Percentiles rank a stretch among this genome's conserved stretches.
Conservation (phyloP, 2,113 vertebrate species). For the Sclerurus mexicanus region DNA sequence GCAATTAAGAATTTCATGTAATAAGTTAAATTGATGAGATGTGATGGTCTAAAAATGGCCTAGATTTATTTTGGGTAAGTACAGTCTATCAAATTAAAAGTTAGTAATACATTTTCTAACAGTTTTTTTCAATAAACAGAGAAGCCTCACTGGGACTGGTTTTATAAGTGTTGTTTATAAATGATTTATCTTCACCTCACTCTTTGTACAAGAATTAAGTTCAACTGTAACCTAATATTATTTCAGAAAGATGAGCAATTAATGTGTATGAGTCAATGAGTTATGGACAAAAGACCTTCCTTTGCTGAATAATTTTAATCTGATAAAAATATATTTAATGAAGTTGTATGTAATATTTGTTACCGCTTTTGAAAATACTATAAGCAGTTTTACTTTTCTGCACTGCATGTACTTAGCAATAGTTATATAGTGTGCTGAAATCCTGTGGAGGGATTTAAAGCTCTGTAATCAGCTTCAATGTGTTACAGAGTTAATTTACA, state of each 20-base stretch:
- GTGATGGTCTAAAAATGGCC: neutral
- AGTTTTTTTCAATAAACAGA: slow-evolving; percentile 1
- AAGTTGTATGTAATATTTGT: neutral
- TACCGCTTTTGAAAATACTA: neutral
- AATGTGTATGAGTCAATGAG: neutral
- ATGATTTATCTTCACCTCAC: neutral
- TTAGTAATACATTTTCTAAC: neutral
- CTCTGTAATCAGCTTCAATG: neutral
- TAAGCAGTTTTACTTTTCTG: neutral
- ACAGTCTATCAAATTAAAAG: neutral
- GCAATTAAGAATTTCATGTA: neutral
- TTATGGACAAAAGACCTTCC: neutral
- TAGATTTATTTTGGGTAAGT: slow-evolving; percentile 2
- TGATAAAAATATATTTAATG: neutral
- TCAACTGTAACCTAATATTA: neutral
- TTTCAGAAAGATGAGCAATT: neutral
- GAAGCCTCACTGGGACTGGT: neutral
- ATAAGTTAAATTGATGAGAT: slow-evolving; percentile 9
- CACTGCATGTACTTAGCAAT: neutral
- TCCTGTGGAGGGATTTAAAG: neutral
- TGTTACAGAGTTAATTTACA: neutral
- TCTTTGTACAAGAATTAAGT: neutral
- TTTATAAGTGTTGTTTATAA: neutral
- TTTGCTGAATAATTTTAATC: neutral
- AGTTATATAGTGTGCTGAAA: neutral